Evolutionary conservation across 2,888 invertebrate species (phyloP).

Genomic region (Psococerastis gibbosa): DNA sequence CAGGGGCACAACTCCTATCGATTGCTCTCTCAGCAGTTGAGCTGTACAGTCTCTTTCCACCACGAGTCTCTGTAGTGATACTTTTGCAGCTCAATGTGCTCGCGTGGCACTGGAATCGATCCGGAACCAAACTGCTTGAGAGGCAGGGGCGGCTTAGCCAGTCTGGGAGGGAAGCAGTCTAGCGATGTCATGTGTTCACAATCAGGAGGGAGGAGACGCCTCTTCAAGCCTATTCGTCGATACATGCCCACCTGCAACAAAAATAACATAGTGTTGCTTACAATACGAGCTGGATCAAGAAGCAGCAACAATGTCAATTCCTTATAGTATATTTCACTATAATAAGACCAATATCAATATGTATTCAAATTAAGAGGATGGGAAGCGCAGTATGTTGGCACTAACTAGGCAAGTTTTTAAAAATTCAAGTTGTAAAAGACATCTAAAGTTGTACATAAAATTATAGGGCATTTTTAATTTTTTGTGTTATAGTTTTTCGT

Average conservation of each 20-base stretch:
- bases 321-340: too few relatives aligned
- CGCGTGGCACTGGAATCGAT: constrained; percentile 32
- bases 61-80: constrained; percentile 36
- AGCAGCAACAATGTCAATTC: too few relatives aligned
- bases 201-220: constrained; percentile 31
- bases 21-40: constrained; percentile 26
- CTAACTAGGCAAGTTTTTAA: too few relatives aligned
- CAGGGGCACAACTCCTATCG: too few relatives aligned
- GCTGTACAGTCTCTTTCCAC: constrained; percentile 32
- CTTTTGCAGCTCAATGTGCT: constrained; percentile 36
- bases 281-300: too few relatives aligned
- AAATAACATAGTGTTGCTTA: too few relatives aligned
- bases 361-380: not conserved
- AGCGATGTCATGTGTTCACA: constrained; percentile 30
- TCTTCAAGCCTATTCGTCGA: constrained; percentile 32
- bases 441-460: too few relatives aligned
- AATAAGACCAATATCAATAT: constrained; percentile 4
- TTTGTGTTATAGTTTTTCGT: too few relatives aligned
- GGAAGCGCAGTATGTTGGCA: too few relatives aligned
- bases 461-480: too few relatives aligned
- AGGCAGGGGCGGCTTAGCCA: constrained; percentile 30
- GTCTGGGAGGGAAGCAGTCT: constrained; percentile 32
- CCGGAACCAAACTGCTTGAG: constrained; percentile 28
- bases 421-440: too few relatives aligned
- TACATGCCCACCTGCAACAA: constrained; percentile 27